Percentiles rank a stretch among this genome's conserved stretches.
These are phyloP conservation scores for Drosophila burlai DNA, from an alignment of 1,140 invertebrate genomes.

Conservation along the genomic window DNA sequence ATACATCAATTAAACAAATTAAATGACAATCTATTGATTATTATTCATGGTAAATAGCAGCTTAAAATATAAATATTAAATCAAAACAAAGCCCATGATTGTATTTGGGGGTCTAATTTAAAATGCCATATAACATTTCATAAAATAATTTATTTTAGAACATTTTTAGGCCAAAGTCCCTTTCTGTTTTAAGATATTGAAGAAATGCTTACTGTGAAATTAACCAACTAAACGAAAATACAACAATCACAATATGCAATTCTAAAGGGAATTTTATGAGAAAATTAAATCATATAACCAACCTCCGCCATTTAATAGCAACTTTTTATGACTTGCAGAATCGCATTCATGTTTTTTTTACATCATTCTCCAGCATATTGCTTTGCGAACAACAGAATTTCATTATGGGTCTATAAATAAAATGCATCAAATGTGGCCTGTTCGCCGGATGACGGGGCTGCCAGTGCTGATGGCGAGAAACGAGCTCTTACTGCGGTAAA, in stretches of 20 bases:
- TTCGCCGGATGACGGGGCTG: neutral
- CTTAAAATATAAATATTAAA: slow-evolving; percentile 1
- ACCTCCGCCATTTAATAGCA: neutral
- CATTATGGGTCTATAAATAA: slow-evolving; percentile 62
- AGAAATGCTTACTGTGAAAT: neutral
- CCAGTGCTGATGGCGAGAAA: neutral
- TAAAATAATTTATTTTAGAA: neutral
- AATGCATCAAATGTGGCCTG: slow-evolving; percentile 15
- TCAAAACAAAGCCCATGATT: neutral
- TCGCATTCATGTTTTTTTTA: slow-evolving; percentile 10
- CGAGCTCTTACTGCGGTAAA: neutral
- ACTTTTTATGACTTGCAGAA: slow-evolving; percentile 10
- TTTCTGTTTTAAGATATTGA: neutral
- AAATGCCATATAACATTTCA: neutral
- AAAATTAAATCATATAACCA: slow-evolving; percentile 12
- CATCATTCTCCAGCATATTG: slow-evolving; percentile 1
- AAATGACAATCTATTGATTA: slow-evolving; percentile 1
- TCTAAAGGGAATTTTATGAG: neutral
- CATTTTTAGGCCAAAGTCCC: too few species aligned
- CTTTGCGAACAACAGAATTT: slow-evolving; percentile 39
- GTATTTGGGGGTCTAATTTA: neutral
- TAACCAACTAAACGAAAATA: slow-evolving; percentile 5
- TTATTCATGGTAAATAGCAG: neutral
- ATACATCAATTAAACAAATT: slow-evolving; percentile 20
- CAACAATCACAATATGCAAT: neutral